Conservation (phyloP, 2,888 invertebrate species). For the Ditylenchus weischeri region DNA sequence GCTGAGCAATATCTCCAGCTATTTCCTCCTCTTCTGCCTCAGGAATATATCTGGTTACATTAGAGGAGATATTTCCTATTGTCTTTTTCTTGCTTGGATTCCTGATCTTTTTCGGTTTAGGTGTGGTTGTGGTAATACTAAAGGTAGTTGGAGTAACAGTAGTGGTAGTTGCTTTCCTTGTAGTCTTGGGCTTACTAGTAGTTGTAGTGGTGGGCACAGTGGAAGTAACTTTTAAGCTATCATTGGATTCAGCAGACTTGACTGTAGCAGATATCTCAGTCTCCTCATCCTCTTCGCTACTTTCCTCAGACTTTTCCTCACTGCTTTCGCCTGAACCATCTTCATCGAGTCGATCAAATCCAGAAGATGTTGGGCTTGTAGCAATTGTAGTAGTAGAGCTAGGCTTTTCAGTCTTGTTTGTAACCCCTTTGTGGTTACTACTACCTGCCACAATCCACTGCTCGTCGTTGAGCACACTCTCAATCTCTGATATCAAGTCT, state of each 20-base stretch:
- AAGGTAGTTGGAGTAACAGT: neutral
- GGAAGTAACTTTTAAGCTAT: too few species aligned
- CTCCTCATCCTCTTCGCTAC: too few species aligned
- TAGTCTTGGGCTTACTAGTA: neutral
- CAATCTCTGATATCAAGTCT: conserved; percentile 24
- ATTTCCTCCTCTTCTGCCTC: conserved; percentile 35
- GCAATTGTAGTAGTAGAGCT: too few species aligned
- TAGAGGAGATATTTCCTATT: neutral
- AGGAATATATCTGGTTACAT: conserved; percentile 17
- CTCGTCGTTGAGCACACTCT: conserved; percentile 26
- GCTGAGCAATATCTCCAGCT: conserved; percentile 17
- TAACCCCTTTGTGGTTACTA: neutral
- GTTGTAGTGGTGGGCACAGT: too few species aligned
- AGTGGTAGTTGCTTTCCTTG: neutral
- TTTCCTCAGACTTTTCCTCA: too few species aligned
- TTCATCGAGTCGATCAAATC: too few species aligned
- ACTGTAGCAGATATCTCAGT: too few species aligned
- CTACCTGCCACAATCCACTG: conserved; percentile 7
- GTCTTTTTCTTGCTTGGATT: conserved; percentile 13
- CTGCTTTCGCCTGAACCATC: too few species aligned
- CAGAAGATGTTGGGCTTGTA: neutral
- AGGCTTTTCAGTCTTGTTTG: too few species aligned
- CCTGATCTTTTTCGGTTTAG: neutral
- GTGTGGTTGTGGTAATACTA: neutral
- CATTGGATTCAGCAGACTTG: too few species aligned